Evolutionary conservation across 2,797 vertebrate genomes (phyloP).

Genomic region (Myioborus melanocephalus): DNA sequence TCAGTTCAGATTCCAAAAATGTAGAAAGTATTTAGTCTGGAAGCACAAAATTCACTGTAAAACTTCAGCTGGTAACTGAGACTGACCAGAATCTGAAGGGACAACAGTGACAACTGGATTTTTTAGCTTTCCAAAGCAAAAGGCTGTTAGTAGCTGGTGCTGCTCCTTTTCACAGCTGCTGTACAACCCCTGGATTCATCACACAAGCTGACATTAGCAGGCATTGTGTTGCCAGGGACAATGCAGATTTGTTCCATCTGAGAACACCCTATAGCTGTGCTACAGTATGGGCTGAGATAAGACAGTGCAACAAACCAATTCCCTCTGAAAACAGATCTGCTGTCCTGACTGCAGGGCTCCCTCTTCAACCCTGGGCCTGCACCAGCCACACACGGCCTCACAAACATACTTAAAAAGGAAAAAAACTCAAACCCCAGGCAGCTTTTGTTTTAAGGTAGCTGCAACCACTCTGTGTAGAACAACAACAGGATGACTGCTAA

Average conservation of each 20-base stretch:
- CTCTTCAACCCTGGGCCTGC: background rate
- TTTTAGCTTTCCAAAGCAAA: background rate
- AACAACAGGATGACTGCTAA: background rate
- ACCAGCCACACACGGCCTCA: background rate
- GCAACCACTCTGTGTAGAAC: background rate
- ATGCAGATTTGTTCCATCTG: background rate
- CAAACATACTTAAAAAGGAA: background rate
- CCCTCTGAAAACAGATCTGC: background rate
- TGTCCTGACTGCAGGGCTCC: background rate
- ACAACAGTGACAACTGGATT: background rate
- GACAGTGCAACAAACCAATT: background rate
- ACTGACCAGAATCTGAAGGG: background rate
- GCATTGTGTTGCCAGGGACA: background rate
- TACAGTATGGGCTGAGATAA: background rate
- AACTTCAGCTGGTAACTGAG: background rate
- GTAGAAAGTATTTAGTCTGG: background rate
- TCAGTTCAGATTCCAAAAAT: conserved; percentile 37
- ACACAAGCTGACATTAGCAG: background rate
- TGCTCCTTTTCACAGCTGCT: background rate
- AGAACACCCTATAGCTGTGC: background rate
- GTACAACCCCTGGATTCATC: background rate
- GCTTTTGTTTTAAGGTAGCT: background rate
- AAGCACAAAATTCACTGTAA: background rate
- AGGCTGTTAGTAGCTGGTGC: background rate
- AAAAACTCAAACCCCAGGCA: background rate